Conservation (phyloP, 2,113 vertebrate genomes). For the Martes martes region DNA sequence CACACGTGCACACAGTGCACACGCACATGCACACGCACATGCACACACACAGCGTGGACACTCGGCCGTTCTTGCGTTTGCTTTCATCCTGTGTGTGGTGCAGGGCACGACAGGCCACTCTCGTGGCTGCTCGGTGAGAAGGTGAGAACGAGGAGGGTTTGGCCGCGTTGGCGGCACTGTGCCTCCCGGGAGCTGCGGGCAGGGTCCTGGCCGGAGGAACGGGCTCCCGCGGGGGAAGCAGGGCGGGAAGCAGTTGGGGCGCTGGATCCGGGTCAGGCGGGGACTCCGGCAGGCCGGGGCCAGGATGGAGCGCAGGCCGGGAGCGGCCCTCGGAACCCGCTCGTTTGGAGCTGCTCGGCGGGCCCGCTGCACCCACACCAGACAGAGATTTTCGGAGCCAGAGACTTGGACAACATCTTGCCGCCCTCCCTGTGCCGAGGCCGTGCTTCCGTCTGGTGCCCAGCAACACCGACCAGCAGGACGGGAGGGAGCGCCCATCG, state of each 20-base stretch:
- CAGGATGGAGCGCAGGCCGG: too few relatives aligned
- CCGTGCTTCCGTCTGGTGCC: background rate
- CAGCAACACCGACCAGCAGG: background rate
- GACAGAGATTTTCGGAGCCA: too few relatives aligned
- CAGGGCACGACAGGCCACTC: background rate
- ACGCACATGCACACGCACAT: background rate
- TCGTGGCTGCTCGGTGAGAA: background rate
- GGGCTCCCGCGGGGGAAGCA: rapidly evolving
- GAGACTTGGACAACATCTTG: background rate
- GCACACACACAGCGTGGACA: background rate
- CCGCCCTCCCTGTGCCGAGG: background rate
- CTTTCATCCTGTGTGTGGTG: rapidly evolving
- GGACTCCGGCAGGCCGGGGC: too few relatives aligned
- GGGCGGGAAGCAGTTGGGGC: background rate
- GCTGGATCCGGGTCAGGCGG: rapidly evolving
- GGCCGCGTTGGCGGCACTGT: background rate
- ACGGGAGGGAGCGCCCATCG: background rate
- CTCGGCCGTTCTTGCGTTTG: too few relatives aligned
- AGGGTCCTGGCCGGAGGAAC: background rate
- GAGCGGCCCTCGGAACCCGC: background rate
- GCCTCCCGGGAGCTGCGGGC: background rate
- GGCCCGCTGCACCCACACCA: background rate
- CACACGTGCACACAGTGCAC: too few relatives aligned
- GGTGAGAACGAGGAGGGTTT: background rate
- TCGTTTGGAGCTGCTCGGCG: too few relatives aligned